phyloP scores from a whole-genome alignment of 2,888 invertebrate genomes.

The Arenicola marina region DNA sequence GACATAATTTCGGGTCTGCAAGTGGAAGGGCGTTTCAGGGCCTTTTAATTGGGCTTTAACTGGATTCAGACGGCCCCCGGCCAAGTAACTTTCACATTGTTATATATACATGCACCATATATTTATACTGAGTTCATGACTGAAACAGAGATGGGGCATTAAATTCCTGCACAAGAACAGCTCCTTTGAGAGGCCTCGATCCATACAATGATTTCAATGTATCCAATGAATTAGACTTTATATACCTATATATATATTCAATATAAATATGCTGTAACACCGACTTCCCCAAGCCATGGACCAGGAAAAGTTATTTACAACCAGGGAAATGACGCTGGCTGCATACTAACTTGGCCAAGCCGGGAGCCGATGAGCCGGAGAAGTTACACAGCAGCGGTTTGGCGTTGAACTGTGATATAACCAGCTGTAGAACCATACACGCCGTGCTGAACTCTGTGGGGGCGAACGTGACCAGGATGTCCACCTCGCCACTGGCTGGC shows the following conservation, averaged over 20 bases:
- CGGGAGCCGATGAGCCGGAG: constrained; percentile 55
- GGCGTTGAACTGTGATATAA: constrained; percentile 59
- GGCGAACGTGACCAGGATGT: constrained; percentile 54
- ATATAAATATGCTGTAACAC: not conserved
- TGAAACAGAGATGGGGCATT: no score
- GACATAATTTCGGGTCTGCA: no score
- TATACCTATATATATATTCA: not conserved
- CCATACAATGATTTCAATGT: not conserved
- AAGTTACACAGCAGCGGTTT: constrained; percentile 55
- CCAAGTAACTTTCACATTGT: no score
- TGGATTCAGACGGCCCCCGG: no score
- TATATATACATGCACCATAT: no score
- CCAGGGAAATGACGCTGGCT: no score
- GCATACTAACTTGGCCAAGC: constrained; percentile 48
- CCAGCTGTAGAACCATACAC: constrained; percentile 51
- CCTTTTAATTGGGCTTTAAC: no score
- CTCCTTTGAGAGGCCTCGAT: not conserved
- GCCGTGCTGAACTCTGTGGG: constrained; percentile 58
- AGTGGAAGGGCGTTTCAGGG: no score
- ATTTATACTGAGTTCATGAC: no score
- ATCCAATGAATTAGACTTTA: not conserved
- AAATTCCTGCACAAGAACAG: no score
- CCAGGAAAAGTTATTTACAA: no score
- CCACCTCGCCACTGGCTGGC: constrained; percentile 53
- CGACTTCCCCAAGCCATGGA: no score